Conservation (phyloP, 1,140 invertebrate genomes). For the Maniola jurtina region DNA sequence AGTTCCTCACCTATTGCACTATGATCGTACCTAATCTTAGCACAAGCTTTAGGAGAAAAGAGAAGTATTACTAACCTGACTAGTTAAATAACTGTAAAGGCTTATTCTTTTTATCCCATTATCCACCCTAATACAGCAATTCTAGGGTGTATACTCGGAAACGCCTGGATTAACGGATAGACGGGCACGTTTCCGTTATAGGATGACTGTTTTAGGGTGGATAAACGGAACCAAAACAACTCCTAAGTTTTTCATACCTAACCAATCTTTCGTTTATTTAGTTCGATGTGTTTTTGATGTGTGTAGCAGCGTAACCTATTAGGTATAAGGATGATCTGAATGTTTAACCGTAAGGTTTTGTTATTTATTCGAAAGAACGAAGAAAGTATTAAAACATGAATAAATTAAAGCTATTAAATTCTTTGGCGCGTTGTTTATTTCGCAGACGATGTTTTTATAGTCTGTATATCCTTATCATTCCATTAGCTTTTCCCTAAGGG, state of each 20-base stretch:
- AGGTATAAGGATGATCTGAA: slow-evolving; percentile 70
- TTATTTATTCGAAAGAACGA: slow-evolving; percentile 67
- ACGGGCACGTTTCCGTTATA: too few relatives aligned
- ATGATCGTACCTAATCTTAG: too few relatives aligned
- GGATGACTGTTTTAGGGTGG: too few relatives aligned
- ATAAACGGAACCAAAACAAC: background rate
- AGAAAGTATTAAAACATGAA: slow-evolving; percentile 49
- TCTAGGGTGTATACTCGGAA: too few relatives aligned
- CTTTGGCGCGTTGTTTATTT: slow-evolving; percentile 41
- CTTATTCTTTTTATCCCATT: too few relatives aligned
- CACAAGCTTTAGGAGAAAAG: too few relatives aligned
- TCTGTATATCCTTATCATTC: background rate
- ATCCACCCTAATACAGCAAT: too few relatives aligned
- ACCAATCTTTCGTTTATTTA: background rate
- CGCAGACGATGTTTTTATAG: slow-evolving; percentile 9
- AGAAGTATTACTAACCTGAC: too few relatives aligned
- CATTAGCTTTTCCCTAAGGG: too few relatives aligned
- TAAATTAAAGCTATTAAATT: slow-evolving; percentile 33
- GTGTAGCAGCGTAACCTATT: slow-evolving; percentile 35
- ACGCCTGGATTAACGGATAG: too few relatives aligned
- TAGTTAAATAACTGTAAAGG: too few relatives aligned
- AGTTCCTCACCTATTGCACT: too few relatives aligned
- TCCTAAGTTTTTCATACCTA: background rate
- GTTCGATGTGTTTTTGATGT: slow-evolving; percentile 3
- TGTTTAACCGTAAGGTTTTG: slow-evolving; percentile 57